Percentiles rank a stretch among this genome's conserved stretches.
Evolutionary conservation across 2,113 vertebrate species (phyloP).

Genomic region (Petromus typicus): DNA sequence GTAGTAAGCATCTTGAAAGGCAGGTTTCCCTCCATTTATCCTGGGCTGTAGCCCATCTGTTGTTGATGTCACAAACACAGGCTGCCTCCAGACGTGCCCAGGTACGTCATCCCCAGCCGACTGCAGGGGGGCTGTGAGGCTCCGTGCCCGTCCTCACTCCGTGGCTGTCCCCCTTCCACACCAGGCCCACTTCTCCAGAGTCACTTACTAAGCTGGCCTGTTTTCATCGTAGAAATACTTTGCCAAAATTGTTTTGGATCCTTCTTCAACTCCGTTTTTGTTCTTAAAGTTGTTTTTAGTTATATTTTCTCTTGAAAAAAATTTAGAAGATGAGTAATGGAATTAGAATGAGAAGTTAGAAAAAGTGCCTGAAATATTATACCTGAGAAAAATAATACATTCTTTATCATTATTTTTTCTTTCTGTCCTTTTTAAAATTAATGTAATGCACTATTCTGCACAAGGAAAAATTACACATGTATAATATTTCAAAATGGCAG

Average conservation of each 20-base stretch:
- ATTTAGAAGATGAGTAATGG: neutral
- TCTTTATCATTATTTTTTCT: neutral
- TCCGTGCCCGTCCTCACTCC: neutral
- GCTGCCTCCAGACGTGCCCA: neutral
- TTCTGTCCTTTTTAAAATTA: neutral
- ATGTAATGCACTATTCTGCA: neutral
- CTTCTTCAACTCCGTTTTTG: too few relatives aligned
- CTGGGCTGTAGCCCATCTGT: accelerated
- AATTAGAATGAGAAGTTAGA: neutral
- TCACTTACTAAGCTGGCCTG: accelerated
- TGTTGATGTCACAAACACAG: accelerated
- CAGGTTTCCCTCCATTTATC: neutral
- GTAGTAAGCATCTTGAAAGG: neutral
- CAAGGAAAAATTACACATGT: too few relatives aligned
- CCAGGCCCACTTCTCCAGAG: accelerated
- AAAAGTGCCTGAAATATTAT: accelerated
- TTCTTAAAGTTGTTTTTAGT: neutral
- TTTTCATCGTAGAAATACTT: neutral
- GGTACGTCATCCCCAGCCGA: accelerated
- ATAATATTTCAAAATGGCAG: too few relatives aligned
- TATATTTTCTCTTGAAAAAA: neutral
- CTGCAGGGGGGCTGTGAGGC: neutral
- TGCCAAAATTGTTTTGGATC: neutral
- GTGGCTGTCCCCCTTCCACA: accelerated
- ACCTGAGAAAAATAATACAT: neutral